Conservation (phyloP, 2,888 invertebrate species). For the Eupithecia insigniata region DNA sequence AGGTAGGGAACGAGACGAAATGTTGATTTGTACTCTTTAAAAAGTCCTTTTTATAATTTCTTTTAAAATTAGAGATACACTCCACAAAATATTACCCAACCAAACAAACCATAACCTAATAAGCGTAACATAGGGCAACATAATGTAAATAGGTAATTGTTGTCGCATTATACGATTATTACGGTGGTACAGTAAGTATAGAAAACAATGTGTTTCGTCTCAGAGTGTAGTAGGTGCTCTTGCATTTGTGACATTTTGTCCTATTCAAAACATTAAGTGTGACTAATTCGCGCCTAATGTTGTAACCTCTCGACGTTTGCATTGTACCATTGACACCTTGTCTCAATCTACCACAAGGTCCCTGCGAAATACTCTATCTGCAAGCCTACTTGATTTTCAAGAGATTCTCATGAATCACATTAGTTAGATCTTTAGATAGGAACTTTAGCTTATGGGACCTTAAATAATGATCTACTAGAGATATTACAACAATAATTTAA, state of each 20-base stretch:
- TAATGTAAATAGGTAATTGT: slow-evolving; percentile 31
- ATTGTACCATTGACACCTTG: background rate
- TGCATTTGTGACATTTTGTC: slow-evolving; percentile 4
- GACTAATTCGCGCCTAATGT: slow-evolving; percentile 5
- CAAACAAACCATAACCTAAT: slow-evolving; percentile 6
- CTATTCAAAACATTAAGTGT: slow-evolving; percentile 5
- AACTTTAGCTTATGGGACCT: background rate
- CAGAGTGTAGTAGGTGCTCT: slow-evolving; percentile 14
- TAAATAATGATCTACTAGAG: no score
- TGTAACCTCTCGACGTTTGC: background rate
- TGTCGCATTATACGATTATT: slow-evolving; percentile 29
- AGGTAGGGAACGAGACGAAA: no score
- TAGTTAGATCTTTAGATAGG: background rate
- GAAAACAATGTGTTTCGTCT: slow-evolving; percentile 21
- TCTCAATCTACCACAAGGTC: background rate
- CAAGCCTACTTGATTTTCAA: background rate
- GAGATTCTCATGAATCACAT: background rate
- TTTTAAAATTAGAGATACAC: background rate
- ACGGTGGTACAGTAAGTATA: slow-evolving; percentile 4
- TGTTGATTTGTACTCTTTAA: background rate
- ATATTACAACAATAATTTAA: no score
- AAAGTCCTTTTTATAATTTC: background rate
- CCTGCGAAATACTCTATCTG: background rate
- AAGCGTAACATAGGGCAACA: slow-evolving; percentile 31
- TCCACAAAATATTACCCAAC: slow-evolving; percentile 20